Base-by-base conservation (phyloP, 2,113 vertebrate species). In the Percopsis transmontana region DNA sequence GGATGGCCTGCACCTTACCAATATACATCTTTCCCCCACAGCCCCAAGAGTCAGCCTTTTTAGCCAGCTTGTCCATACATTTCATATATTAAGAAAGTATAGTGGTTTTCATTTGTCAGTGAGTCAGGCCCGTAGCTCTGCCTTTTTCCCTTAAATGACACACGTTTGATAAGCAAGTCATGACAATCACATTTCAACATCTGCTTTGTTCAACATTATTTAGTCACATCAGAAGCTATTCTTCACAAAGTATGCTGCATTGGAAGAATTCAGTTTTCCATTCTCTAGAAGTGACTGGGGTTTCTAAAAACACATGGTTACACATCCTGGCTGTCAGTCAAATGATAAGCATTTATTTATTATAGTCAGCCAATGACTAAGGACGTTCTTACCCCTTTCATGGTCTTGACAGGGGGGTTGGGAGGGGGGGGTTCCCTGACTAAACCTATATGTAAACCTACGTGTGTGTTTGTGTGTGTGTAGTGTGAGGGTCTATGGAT, bases 401-500 rank as follows among this genome's bases (percentile, higher is more conserved):
- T n/a, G n/a, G n/a, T n/a, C 4, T 15, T 7, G 18, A n/a, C 48
- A n/a, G 5, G n/a, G 3, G 11, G 42, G 18, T 9, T 5, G 48
- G 20, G 15, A 47, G 45, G 7, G 45, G 48, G 18, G 48, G 48
- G 7, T 24, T 3, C 62, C 16, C 6, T 56, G 12, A 33, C 23
- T 15, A 20, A 21, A 52, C 41, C 3, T 19, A 10, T 51, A 8
- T 2, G 48, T 24, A 9, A 16, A 18, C 16, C 16, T 6, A 6
- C 14, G 23, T 39, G 27, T 55, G 54, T 56, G 54, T 19, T 5
- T 18, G 54, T 56, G 33, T 38, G 24, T 56, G 27, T 57, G 27
- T 39, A 47, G 18, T 53, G 68, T 50, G 38, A 51, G 65, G 39
- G 19, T 16, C 16, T n/a, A n/a, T 54, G 16, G 41, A 47, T 41